phyloP scores from a whole-genome alignment of 2,797 vertebrate species.

The Cynopterus sphinx region DNA sequence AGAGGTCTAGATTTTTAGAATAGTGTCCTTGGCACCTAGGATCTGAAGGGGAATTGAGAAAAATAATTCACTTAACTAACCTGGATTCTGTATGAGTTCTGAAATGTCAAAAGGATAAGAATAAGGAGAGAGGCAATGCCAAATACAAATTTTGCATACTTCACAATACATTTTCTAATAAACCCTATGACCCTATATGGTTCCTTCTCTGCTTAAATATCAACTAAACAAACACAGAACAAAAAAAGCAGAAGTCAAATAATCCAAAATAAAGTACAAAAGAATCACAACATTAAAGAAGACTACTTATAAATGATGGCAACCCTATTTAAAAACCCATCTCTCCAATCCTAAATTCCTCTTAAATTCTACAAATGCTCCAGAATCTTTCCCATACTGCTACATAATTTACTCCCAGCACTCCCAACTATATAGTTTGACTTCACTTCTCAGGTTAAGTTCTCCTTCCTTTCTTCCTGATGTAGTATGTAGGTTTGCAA shows the following conservation, averaged over 20 bases:
- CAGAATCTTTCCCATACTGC: background rate
- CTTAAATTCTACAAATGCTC: background rate
- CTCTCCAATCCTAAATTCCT: background rate
- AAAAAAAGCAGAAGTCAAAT: background rate
- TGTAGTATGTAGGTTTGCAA: background rate
- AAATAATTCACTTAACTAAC: background rate
- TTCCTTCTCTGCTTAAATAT: background rate
- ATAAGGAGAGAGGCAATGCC: background rate
- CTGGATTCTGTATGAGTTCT: background rate
- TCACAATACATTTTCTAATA: background rate
- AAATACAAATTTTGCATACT: background rate
- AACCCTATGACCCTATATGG: background rate
- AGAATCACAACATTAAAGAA: background rate
- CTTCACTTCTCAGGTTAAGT: background rate
- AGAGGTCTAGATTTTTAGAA: background rate
- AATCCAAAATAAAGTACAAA: background rate
- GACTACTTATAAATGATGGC: background rate
- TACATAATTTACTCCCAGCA: background rate
- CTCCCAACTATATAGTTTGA: background rate
- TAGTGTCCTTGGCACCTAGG: background rate
- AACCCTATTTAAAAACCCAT: background rate
- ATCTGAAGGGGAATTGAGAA: background rate
- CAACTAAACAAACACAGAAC: background rate
- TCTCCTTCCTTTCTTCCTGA: background rate
- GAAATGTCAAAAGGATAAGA: background rate